Base-by-base conservation (phyloP, 2,888 invertebrate genomes). In the Chrysotoxum bicinctum region DNA sequence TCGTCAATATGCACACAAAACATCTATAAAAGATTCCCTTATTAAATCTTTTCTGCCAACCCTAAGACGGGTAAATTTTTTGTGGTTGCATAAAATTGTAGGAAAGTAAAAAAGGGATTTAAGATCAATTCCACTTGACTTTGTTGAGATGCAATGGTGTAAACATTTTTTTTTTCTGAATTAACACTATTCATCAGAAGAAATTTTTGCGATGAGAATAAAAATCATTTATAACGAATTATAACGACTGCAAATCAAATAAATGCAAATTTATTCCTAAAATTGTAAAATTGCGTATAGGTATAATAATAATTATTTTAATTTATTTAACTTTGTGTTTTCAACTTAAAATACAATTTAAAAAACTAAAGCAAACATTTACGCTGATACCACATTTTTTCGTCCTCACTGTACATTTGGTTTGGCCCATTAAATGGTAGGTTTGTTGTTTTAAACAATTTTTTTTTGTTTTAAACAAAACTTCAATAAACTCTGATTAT, bases 401-500 rank as follows among this genome's bases (percentile, higher is more conserved):
- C 30, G n/a, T 21, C 35, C 50, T 32, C 64, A 64, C 64, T 64
- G 21, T 48, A 66, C 35, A 6, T 5, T 21, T 19, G 1, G 6
- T 32, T 32, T 64, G 50, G n/a, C n/a, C 66, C 66, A 66, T 66
- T 66, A 21, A 35, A 66, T 66, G 66, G 66, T 32, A 43, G n/a
- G 40, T 32, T 30, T 35, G 26, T 35, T 73, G 69, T 56, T 21
- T n/a, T 12, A 21, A 35, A 10, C 3, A 40, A 54, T 75, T 68
- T 35, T 26, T 60, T 52, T 72, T 76, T 72, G 40, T 68, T 72
- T 56, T 64, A 52, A 85, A 80, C 72, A 85, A 83, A 80, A 80
- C 70, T 72, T 30, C 43, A 80, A 77, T 85, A 77, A 85, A 85
- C 85, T 85, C 77, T 85, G 81, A 81, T 77, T 81, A 81, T 81